Percentiles rank a stretch among this genome's conserved stretches.
These are phyloP conservation scores for Peromyscus maniculatus DNA, from an alignment of 2,113 vertebrate genomes.

Conservation along the genomic window DNA sequence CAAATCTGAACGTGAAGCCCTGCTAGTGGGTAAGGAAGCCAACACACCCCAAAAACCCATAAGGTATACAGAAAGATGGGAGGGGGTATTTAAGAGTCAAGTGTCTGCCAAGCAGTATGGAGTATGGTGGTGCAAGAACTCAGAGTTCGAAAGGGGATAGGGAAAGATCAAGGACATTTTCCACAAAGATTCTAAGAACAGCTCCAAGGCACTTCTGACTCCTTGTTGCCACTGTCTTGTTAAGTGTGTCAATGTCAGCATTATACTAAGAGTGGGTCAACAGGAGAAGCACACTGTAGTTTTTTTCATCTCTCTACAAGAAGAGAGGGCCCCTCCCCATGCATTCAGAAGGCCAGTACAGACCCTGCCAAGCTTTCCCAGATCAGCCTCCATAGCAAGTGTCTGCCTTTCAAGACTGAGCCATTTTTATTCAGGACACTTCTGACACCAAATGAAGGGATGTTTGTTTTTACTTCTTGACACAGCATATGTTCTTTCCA, in stretches of 20 bases:
- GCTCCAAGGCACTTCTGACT: not conserved
- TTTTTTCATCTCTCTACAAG: not conserved
- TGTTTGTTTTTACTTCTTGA: not conserved
- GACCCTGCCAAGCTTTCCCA: constrained; percentile 11
- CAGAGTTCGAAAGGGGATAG: not conserved
- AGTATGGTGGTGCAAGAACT: not conserved
- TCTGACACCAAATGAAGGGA: not conserved
- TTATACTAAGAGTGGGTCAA: not conserved
- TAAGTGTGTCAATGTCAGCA: not conserved
- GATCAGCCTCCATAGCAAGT: constrained; percentile 15
- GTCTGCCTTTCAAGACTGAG: not conserved
- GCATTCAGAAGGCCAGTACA: not conserved
- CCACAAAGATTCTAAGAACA: not conserved
- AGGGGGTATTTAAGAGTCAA: not conserved
- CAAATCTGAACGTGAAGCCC: constrained; percentile 94
- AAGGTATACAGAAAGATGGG: not conserved
- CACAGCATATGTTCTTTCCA: not conserved
- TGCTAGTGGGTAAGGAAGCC: constrained; percentile 93
- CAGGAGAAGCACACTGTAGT: not conserved
- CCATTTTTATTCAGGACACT: not conserved
- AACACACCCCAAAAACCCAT: not conserved
- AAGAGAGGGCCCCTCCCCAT: not conserved
- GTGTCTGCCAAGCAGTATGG: not conserved
- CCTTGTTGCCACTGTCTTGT: not conserved
- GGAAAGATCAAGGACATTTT: constrained; percentile 40